Base-by-base conservation (phyloP, 2,113 vertebrate genomes). In the Thinocorus orbignyianus region DNA sequence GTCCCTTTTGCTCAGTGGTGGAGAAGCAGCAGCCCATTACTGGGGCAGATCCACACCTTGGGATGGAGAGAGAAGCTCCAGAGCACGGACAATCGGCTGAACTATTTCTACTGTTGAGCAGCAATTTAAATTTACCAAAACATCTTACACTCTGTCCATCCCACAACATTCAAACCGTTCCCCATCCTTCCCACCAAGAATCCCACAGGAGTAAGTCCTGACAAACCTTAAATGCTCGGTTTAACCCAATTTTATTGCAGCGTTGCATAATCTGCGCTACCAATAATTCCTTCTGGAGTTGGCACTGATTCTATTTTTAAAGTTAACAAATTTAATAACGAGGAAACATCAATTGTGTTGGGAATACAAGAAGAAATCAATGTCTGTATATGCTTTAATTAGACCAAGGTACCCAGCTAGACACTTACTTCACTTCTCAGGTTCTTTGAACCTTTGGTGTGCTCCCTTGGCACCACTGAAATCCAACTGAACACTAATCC, bases 311-410 rank as follows among this genome's bases (percentile, higher is more conserved):
- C 95, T 88, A 70, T 57, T 93, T 86, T 87, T 81, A 93, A 78
- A 71, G 44, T 74, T 28, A 61, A 89, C 82, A 84, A 91, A 64
- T 16, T 9, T 55, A 94, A 39, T 70, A 57, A 61, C 7, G 64
- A 86, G 26, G 48, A 95, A 95, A 78, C 44, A 94, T 91, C 24
- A 44, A 23, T 14, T 92, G 69, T 65, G 44, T 17, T 92, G 93
- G 95, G 95, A 96, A 92, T 86, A 94, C 57, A 88, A 88, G 65
- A 77, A 92, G n/a, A 92, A 93, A 93, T 70, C 77, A 33, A 20
- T 84, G 86, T 79, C 93, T 92, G 57, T 42, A 55, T 42, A 58
- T 31, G 70, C 42, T 92, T 96, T 91, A 95, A 96, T 93, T 94
- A 94, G 95, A 82, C 64, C 35, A 22, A 44, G 31, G 30, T 57